Evolutionary conservation across 2,113 vertebrate species (phyloP).

Genomic region (Crypturellus undulatus): DNA sequence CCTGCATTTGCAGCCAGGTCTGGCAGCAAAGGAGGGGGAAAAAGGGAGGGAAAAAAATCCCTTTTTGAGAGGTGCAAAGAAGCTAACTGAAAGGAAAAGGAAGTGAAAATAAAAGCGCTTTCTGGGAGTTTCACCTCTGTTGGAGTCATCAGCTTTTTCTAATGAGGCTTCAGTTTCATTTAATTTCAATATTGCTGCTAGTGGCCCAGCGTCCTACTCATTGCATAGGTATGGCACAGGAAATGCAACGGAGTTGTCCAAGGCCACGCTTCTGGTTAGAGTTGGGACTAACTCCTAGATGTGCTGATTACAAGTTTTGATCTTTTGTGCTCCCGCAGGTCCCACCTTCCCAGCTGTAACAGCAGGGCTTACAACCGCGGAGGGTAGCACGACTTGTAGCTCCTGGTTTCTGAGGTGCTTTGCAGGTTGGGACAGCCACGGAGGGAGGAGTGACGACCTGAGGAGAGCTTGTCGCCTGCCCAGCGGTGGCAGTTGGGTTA

Average conservation of each 20-base stretch:
- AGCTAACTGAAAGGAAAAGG: neutral
- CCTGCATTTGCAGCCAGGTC: neutral
- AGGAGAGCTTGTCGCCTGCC: neutral
- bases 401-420: neutral
- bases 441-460: neutral
- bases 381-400: neutral
- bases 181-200: neutral
- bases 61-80: neutral
- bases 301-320: neutral
- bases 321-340: accelerated
- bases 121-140: neutral
- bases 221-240: neutral
- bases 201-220: accelerated
- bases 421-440: neutral
- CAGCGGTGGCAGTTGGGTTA: neutral
- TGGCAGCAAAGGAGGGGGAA: neutral
- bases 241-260: neutral
- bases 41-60: neutral
- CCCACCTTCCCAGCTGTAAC: neutral
- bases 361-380: neutral
- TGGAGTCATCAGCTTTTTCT: neutral
- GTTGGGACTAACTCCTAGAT: neutral
- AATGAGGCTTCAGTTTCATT: neutral
- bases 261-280: neutral
- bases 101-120: neutral